Conservation (phyloP, 2,888 invertebrate species). For the Alloscopus bannaensis region DNA sequence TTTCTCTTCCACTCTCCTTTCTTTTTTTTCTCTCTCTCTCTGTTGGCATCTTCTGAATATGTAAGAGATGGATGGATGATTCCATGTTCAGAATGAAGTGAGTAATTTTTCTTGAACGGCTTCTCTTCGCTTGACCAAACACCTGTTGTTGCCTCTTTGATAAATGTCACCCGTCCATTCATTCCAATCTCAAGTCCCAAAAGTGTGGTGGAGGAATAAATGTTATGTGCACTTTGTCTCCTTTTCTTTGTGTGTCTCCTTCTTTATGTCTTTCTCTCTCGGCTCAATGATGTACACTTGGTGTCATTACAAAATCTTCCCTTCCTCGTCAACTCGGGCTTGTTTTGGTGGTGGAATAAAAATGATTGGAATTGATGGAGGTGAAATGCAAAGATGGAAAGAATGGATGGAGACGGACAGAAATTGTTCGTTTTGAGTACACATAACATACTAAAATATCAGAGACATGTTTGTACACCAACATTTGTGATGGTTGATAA, state of each 20-base stretch:
- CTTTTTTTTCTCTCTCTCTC: not conserved
- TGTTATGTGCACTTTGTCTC: too few species aligned
- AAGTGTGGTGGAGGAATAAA: conserved; percentile 16
- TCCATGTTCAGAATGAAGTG: conserved; percentile 37
- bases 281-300: not conserved
- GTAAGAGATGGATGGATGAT: conserved; percentile 32
- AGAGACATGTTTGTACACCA: not conserved
- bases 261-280: conserved; percentile 20
- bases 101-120: conserved; percentile 40
- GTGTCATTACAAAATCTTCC: not conserved
- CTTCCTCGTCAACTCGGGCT: not conserved
- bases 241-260: conserved; percentile 25
- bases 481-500: conserved; percentile 19
- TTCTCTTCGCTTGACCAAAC: conserved; percentile 45
- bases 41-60: not conserved
- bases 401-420: conserved; percentile 8
- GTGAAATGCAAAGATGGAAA: conserved; percentile 6
- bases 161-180: conserved; percentile 52
- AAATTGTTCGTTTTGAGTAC: conserved; percentile 30
- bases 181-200: conserved; percentile 15
- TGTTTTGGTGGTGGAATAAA: not conserved
- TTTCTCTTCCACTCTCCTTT: conserved; percentile 11
- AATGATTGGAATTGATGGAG: conserved; percentile 21
- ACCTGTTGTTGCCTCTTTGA: conserved; percentile 58
- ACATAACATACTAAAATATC: not conserved